Percentiles rank a stretch among this genome's conserved stretches.
These are phyloP conservation scores for Scolopax bukidnonensis DNA, from an alignment of 2,797 vertebrate species.

Conservation along the genomic window DNA sequence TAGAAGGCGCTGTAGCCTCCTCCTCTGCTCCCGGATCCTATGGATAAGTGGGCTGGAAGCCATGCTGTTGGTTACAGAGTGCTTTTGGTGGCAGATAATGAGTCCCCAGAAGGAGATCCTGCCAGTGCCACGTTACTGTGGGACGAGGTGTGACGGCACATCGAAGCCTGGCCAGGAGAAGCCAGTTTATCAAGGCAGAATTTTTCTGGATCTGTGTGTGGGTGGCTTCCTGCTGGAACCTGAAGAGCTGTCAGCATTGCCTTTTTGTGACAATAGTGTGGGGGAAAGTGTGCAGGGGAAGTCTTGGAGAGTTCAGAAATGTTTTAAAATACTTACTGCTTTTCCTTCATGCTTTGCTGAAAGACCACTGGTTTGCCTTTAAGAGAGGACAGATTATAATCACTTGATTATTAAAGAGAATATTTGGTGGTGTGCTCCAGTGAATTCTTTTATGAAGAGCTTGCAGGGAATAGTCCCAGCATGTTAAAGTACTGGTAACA, in stretches of 20 bases:
- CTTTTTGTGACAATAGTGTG: constrained; percentile 21
- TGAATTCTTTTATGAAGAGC: background rate
- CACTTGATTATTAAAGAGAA: background rate
- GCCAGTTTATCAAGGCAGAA: background rate
- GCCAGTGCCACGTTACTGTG: background rate
- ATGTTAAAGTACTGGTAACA: background rate
- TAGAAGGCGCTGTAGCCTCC: background rate
- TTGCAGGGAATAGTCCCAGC: background rate
- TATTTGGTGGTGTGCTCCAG: background rate
- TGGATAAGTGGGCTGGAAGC: background rate
- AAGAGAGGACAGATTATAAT: background rate
- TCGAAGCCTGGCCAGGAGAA: background rate
- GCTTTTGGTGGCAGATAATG: background rate
- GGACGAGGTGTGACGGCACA: background rate
- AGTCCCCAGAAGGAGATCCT: background rate
- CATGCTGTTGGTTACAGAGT: background rate
- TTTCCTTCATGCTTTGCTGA: background rate
- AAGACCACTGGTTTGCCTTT: background rate
- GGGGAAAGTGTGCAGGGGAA: background rate
- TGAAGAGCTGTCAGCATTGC: background rate
- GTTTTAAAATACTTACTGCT: background rate
- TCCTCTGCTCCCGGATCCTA: background rate
- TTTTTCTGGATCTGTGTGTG: background rate
- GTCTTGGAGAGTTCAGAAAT: background rate
- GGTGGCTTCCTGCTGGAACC: constrained; percentile 46